These are phyloP conservation scores for Eupithecia vulgata DNA, from an alignment of 2,888 invertebrate genomes.

Conservation along the genomic window DNA sequence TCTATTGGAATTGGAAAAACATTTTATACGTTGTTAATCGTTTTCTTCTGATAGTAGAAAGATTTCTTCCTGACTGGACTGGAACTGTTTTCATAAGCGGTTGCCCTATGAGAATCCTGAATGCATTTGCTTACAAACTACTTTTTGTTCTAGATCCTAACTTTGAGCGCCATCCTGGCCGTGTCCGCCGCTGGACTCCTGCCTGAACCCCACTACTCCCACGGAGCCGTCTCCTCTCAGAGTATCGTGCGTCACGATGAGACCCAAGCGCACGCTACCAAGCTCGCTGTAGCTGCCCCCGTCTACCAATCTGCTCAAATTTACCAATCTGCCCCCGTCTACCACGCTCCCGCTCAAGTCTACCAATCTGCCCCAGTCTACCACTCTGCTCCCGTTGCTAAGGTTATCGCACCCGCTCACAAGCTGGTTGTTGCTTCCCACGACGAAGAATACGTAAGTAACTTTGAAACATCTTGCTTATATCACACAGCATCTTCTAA, in stretches of 20 bases:
- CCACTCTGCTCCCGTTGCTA: constrained; percentile 43
- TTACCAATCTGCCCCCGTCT: constrained; percentile 48
- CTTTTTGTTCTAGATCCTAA: constrained; percentile 57
- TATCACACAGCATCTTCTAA: not conserved
- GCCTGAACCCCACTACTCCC: constrained; percentile 69
- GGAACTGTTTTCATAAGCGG: not conserved
- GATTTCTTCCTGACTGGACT: not conserved
- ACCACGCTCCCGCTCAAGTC: constrained; percentile 55
- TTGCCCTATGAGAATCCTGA: not conserved
- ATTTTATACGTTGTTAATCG: too few species aligned
- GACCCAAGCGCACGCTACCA: constrained; percentile 53
- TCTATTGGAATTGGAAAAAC: not conserved
- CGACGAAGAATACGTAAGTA: constrained; percentile 46
- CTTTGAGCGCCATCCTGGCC: constrained; percentile 70
- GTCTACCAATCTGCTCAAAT: constrained; percentile 48
- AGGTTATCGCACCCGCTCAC: constrained; percentile 52
- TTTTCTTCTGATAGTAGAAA: not conserved
- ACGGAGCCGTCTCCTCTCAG: constrained; percentile 73
- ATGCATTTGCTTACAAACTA: not conserved
- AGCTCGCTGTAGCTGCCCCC: constrained; percentile 45
- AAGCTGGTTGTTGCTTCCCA: constrained; percentile 57
- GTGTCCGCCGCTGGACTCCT: constrained; percentile 71
- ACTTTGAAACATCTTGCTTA: not conserved
- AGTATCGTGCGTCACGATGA: constrained; percentile 70
- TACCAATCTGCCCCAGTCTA: constrained; percentile 42